phyloP scores from a whole-genome alignment of 2,888 invertebrate genomes.

The Disparrhopalites patrizii region DNA sequence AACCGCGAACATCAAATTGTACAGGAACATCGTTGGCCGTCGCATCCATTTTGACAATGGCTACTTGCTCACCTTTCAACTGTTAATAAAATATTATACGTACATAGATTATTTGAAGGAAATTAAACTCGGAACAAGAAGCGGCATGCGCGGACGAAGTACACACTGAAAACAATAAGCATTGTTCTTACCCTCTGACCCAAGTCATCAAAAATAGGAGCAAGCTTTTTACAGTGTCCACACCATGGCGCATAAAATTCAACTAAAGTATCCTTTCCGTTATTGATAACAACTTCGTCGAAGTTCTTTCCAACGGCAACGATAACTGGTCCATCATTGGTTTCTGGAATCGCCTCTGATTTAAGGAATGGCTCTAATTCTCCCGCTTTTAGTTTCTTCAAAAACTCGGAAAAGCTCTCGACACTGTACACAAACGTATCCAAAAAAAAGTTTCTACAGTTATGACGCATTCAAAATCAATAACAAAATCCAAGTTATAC shows the following conservation, averaged over 20 bases:
- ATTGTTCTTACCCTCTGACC: constrained; percentile 81
- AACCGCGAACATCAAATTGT: constrained; percentile 86
- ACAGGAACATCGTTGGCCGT: constrained; percentile 96
- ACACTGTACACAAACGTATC: constrained; percentile 65
- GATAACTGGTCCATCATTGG: constrained; percentile 75
- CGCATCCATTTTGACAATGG: constrained; percentile 96
- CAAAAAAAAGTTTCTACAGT: no score
- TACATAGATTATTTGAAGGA: background rate
- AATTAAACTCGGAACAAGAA: background rate
- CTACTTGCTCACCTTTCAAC: constrained; percentile 78
- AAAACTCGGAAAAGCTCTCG: constrained; percentile 78
- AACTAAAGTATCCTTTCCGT: constrained; percentile 85
- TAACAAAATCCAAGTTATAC: background rate
- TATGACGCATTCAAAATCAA: no score
- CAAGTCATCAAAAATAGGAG: constrained; percentile 90
- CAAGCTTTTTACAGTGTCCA: constrained; percentile 95
- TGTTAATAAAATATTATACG: constrained; percentile 50
- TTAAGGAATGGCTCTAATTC: constrained; percentile 88
- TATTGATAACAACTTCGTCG: constrained; percentile 85
- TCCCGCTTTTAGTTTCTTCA: constrained; percentile 74
- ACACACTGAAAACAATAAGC: no score
- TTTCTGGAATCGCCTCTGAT: constrained; percentile 86
- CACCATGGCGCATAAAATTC: constrained; percentile 99
- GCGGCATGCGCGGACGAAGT: no score
- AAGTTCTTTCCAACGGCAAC: constrained; percentile 97